phyloP scores from a whole-genome alignment of 2,113 vertebrate species.

The Equus quagga region DNA sequence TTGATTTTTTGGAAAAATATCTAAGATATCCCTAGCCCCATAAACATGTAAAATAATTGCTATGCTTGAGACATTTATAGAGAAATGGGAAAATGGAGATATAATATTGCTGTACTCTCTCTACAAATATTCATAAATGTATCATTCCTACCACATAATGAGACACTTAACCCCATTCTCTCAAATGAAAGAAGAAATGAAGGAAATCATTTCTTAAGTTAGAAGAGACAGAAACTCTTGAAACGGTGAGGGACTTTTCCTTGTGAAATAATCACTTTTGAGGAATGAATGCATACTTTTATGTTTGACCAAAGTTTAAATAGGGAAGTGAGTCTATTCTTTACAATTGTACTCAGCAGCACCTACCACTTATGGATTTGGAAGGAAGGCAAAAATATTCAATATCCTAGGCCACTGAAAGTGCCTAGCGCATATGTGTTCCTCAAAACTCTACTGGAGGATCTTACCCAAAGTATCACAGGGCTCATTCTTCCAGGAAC shows the following conservation, averaged over 20 bases:
- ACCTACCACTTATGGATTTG: fast-evolving
- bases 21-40: fast-evolving
- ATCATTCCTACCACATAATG: not conserved
- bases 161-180: not conserved
- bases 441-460: fast-evolving
- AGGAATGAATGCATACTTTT: not conserved
- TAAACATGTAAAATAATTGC: not conserved
- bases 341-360: fast-evolving
- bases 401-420: fast-evolving
- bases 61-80: not conserved
- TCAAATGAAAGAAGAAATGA: not conserved
- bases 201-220: not conserved
- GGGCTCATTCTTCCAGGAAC: conserved; percentile 96
- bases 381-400: too few species aligned
- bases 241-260: not conserved
- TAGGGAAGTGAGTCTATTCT: not conserved
- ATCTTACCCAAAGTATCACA: conserved; percentile 93
- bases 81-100: not conserved
- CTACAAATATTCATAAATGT: not conserved
- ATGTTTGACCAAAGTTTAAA: fast-evolving
- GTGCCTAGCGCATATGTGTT: fast-evolving
- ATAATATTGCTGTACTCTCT: too few species aligned
- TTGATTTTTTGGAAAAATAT: not conserved
- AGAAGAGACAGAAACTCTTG: not conserved
- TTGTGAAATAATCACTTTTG: not conserved